phyloP scores from a whole-genome alignment of 2,888 invertebrate species.

The Drosophila conformis region DNA sequence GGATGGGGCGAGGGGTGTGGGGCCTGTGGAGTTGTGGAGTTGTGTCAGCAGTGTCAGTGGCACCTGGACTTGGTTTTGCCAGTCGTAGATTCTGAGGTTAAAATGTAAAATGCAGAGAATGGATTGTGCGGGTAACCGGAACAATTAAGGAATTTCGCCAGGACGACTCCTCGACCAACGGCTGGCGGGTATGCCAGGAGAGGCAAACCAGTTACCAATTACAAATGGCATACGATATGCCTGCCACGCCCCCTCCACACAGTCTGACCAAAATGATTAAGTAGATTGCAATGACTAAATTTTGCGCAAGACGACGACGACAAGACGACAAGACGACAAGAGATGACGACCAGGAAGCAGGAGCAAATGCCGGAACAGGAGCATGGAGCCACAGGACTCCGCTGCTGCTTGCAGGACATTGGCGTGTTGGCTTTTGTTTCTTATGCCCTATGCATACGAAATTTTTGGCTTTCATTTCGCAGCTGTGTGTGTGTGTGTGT shows the following conservation, averaged over 20 bases:
- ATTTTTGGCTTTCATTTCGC: constrained; percentile 48
- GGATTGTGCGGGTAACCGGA: constrained; percentile 85
- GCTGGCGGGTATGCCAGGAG: constrained; percentile 10
- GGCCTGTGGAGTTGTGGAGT: constrained; percentile 39
- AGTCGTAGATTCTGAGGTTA: constrained; percentile 76
- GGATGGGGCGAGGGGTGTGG: not conserved
- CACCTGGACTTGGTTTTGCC: constrained; percentile 75
- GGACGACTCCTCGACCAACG: constrained; percentile 36
- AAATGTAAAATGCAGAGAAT: constrained; percentile 83
- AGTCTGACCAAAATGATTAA: constrained; percentile 75
- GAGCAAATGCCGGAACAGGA: not conserved
- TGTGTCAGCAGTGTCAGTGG: constrained; percentile 73
- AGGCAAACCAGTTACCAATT: constrained; percentile 61
- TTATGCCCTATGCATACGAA: constrained; percentile 77
- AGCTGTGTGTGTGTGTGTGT: constrained; percentile 21
- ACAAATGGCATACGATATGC: constrained; percentile 61
- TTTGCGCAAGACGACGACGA: constrained; percentile 62
- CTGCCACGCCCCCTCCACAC: constrained; percentile 5
- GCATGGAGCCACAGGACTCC: not conserved
- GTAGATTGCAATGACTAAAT: constrained; percentile 80
- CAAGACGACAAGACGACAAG: constrained; percentile 35
- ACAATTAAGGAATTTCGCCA: constrained; percentile 83
- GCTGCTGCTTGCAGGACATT: constrained; percentile 41
- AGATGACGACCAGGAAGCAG: constrained; percentile 42
- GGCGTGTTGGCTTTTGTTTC: constrained; percentile 74